Base-by-base conservation (phyloP, 30 jellyfish, hydroid and myxozoan species). In the Euphysa ruthae region DNA sequence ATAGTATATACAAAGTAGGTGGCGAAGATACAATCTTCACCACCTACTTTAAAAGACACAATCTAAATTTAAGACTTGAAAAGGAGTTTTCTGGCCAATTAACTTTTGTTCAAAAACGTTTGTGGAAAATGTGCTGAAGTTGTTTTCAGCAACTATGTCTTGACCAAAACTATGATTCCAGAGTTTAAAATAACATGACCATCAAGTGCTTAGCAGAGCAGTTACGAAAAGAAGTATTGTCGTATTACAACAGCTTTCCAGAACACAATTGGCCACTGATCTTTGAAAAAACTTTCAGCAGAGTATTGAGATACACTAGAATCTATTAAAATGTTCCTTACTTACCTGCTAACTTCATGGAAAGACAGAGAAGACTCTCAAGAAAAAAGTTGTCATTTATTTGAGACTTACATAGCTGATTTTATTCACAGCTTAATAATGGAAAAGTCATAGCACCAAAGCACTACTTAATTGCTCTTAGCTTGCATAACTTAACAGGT, bases 401-500 rank as follows among this genome's bases (percentile, higher is more conserved):
- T 66, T 43, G 43, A 66, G 12, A 42, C 79, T 13, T 66, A 38
- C 28, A 23, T 77, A 46, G 22, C 79, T 42, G 60, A 66, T 46
- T 24, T 43, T 18, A 25, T 66, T 22, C 79, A 66, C 29, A 25
- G 13, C 55, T 66, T 13, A 66, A 75, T 6, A 23, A 30, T 8
- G 79, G 79, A 7, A 66, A 46, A 43, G 15, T 46, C 19, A 66
- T 66, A 5, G 49, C 79, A 66, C 26, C 79, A 13, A 66, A 66
- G 22, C 79, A 66, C 12, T 66, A 16, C 79, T 66, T 44, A n/a
- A 8, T 38, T n/a, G 79, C 71, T 44, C 55, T 66, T n/a, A n/a
- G n/a, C n/a, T n/a, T n/a, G n/a, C 79, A 66, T 63, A 66, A 24
- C 26, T 15, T 70, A 14, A 70, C 81, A 19, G 82, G 82, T 3